Base-by-base conservation (phyloP, 2,888 invertebrate species). In the Homarus gammarus region DNA sequence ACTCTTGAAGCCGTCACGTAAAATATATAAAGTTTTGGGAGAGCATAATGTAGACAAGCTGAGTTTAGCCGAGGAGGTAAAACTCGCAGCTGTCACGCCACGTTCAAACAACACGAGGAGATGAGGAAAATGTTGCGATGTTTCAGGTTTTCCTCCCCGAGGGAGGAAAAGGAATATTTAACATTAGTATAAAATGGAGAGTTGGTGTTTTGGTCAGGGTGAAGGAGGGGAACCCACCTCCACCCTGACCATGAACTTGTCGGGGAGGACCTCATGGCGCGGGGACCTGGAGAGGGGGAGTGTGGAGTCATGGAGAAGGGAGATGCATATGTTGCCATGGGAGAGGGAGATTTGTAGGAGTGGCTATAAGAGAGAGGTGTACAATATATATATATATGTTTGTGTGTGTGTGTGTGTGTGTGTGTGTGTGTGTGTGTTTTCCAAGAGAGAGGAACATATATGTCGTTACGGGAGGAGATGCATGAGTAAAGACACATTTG, bases 371-470 rank as follows among this genome's bases (percentile, higher is more conserved):
- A 1, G 22, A 56, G 22, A 22, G 56, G 22, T 22, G 15, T 56
- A 56, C 22, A 56, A 3, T 56, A 5, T 56, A 56, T 56, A 5
- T 79, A 79, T 79, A 56, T 79, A 79, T 79, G 61, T 51, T 33
- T 79, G 61, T 79, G 61, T 79, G 61, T 79, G 78, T 51, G 78
- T 78, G 78, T 78, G 78, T 78, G 78, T 78, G 78, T 78, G 51
- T 51, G 78, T 51, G 49, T 51, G 49, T 49, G 78, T 51, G 33
- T 61, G 27, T 51, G 22, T 56, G 31, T 15, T n/a, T 6, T 31
- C n/a, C 36, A 40, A 38, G 10, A 44, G 1, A 44, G 36, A 44
- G 5, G 44, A 38, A 40, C 40, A 77, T 77, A 77, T 38, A 40
- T 78, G 51, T 78, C 49, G 49, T 51, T 78, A 78, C 51, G 51